These are phyloP conservation scores for Xerus rutilus DNA, from an alignment of 2,797 vertebrate genomes.

Conservation along the genomic window DNA sequence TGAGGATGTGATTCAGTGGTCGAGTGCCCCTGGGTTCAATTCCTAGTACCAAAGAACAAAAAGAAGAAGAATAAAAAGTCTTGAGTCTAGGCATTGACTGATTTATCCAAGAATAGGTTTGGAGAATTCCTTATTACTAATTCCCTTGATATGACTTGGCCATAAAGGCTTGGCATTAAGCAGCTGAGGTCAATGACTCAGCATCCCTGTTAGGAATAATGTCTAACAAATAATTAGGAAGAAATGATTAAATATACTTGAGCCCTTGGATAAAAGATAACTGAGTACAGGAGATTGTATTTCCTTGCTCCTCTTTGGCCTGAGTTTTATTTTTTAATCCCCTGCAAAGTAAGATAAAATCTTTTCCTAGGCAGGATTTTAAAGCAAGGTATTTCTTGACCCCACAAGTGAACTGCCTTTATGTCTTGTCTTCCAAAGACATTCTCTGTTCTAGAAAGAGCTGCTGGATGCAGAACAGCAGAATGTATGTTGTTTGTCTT, in stretches of 20 bases:
- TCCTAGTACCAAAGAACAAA: too few relatives aligned
- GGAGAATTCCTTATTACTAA: not conserved
- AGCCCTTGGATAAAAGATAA: slow-evolving; percentile 25
- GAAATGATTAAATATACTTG: not conserved
- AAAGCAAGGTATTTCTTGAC: not conserved
- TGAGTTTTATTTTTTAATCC: slow-evolving; percentile 45
- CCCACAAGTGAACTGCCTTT: not conserved
- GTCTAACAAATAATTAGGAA: slow-evolving; percentile 58
- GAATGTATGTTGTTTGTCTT: too few relatives aligned
- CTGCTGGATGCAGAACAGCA: not conserved
- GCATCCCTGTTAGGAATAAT: not conserved
- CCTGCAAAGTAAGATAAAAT: not conserved
- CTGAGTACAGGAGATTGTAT: slow-evolving; percentile 29
- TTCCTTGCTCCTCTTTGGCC: not conserved
- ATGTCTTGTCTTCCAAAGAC: not conserved
- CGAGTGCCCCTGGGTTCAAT: too few relatives aligned
- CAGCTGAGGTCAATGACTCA: slow-evolving; percentile 33
- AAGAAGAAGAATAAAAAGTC: not conserved
- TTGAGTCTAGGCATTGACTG: not conserved
- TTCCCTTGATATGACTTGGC: not conserved
- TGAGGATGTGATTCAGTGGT: too few relatives aligned
- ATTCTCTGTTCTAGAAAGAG: not conserved
- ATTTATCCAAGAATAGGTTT: not conserved
- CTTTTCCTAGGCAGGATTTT: slow-evolving; percentile 10
- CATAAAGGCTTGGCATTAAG: slow-evolving; percentile 5